Evolutionary conservation across 2,113 vertebrate species (phyloP), one percentile per base, ranked within the genome.

Genomic region (Malaclemys terrapin): DNA sequence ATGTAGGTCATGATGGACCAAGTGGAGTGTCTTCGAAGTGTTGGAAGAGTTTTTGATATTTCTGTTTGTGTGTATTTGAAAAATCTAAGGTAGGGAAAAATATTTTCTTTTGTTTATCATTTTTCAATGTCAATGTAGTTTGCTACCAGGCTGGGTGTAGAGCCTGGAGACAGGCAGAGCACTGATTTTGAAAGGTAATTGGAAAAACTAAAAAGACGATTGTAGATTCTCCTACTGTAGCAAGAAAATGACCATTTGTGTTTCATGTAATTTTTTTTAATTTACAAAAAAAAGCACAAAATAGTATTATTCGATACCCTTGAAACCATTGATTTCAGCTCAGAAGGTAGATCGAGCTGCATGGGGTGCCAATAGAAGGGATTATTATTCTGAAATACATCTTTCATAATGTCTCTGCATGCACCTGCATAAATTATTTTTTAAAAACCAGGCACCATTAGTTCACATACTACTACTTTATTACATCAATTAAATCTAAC

Each of bases 41-140:
- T 50, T 92, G 81, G 86, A 88, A 92, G 86, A 88, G 52, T 65
- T 88, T 87, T 88, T 92, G 56, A 84, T 92, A 59, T 84, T 91
- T 88, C 65, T 88, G 19, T 50, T n/a, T 56, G 12, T 53, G 25
- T 38, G 42, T 69, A 80, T 80, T 31, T 69, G 49, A 84, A 82
- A 84, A 92, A 54, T 47, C 79, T 35, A 49, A 65, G 54, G 49
- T 79, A 65, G 49, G 50, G 50, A 92, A 57, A 62, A 56, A 57
- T 35, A 57, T 31, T 75, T 62, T 52, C 10, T 4, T 82, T 22
- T 38, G 31, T 22, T 75, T 17, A 38, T 31, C 22, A 62, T 38
- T 81, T 81, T 65, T 86, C 47, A 24, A 56, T 80, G 31, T 85
- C 69, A 25, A 72, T 25, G 13, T 80, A n/a, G 22, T 59, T 72